phyloP scores from a whole-genome alignment of 2,797 vertebrate genomes.

The Lindbergichthys nudifrons region DNA sequence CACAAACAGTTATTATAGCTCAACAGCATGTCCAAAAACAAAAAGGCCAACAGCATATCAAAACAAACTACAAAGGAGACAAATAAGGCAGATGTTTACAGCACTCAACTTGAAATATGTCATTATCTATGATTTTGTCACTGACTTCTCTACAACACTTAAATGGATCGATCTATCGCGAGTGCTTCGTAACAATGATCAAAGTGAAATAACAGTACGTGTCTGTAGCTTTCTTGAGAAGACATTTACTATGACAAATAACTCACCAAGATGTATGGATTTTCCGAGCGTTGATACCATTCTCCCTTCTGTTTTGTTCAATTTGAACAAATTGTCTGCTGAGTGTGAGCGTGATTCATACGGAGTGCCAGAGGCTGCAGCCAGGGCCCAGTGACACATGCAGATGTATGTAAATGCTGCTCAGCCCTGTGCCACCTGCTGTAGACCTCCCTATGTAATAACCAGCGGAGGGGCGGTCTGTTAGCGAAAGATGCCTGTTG shows the following conservation, averaged over 20 bases:
- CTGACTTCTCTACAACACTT: not conserved
- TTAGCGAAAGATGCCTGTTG: slow-evolving; percentile 72
- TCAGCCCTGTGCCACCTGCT: slow-evolving; percentile 69
- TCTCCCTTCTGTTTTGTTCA: slow-evolving; percentile 41
- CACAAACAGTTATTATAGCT: slow-evolving; percentile 4
- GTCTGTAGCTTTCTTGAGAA: not conserved
- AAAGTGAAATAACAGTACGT: not conserved
- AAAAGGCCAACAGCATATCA: not conserved
- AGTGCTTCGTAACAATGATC: not conserved
- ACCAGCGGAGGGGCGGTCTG: slow-evolving; percentile 70
- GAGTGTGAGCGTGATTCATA: slow-evolving; percentile 57
- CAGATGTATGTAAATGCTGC: slow-evolving; percentile 82
- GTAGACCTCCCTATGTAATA: slow-evolving; percentile 78
- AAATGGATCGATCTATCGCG: not conserved
- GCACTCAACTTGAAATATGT: not conserved
- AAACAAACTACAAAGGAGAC: slow-evolving; percentile 14
- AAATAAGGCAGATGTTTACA: slow-evolving; percentile 8
- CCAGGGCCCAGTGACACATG: slow-evolving; percentile 76
- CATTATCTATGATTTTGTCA: not conserved
- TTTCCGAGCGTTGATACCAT: slow-evolving; percentile 20
- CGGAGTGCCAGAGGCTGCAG: slow-evolving; percentile 73
- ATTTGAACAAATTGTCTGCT: slow-evolving; percentile 60
- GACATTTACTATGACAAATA: slow-evolving; percentile 24
- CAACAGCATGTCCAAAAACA: slow-evolving; percentile 15
- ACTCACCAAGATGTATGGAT: not conserved